A percentile compares a stretch with the other conserved stretches of the same genome.
Evolutionary conservation across 2,888 invertebrate species (phyloP).

Genomic region (Elegia similella): DNA sequence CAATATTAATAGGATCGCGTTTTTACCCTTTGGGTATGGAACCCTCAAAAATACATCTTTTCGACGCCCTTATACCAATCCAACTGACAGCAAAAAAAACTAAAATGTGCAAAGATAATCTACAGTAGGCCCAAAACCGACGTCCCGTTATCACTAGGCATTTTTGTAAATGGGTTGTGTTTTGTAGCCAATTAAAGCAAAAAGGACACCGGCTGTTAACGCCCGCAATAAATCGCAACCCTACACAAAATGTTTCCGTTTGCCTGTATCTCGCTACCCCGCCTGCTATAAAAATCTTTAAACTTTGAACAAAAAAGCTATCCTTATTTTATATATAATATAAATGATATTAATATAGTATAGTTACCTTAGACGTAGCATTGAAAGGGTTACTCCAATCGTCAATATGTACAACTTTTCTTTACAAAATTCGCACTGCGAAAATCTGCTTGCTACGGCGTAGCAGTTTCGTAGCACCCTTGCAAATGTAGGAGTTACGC

Average conservation of each 20-base stretch:
- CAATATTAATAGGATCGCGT: too few species aligned
- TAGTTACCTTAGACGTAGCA: neutral
- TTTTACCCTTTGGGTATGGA: too few species aligned
- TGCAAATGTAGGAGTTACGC: neutral
- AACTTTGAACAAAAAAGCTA: neutral
- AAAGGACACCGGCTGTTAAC: constrained; percentile 66
- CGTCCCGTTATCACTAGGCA: constrained; percentile 56
- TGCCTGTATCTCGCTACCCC: constrained; percentile 21
- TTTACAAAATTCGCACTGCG: neutral
- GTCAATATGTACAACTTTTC: too few species aligned
- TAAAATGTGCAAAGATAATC: constrained; percentile 1
- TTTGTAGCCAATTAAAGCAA: constrained; percentile 79
- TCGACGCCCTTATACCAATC: neutral
- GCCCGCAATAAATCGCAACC: constrained; percentile 79
- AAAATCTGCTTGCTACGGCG: constrained; percentile 2
- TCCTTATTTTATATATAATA: constrained; percentile 1
- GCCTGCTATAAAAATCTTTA: constrained; percentile 1
- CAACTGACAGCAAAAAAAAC: neutral
- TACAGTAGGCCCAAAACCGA: constrained; percentile 29
- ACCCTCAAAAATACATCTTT: neutral
- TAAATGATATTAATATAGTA: neutral
- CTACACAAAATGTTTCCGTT: constrained; percentile 68
- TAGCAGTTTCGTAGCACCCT: neutral
- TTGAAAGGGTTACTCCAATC: too few species aligned
- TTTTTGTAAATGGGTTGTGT: constrained; percentile 69